phyloP scores from a whole-genome alignment of 2,113 vertebrate genomes.

The Cariama cristata region DNA sequence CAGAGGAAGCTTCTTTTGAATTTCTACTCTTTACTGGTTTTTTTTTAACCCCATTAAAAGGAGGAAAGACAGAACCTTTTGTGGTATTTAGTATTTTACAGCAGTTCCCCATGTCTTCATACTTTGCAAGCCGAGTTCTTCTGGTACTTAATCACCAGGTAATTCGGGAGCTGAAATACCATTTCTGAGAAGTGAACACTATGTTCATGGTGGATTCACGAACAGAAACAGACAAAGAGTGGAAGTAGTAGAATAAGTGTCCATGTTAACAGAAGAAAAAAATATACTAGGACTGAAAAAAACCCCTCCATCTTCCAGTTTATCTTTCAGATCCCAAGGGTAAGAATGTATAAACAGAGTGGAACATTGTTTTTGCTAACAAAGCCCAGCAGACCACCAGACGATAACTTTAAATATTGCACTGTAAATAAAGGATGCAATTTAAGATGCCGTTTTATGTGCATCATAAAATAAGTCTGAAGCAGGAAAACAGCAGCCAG shows the following conservation, averaged over 20 bases:
- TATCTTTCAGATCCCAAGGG: neutral
- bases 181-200: neutral
- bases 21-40: neutral
- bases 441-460: neutral
- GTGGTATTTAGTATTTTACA: neutral
- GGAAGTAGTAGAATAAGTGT: neutral
- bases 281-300: neutral
- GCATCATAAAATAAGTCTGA: neutral
- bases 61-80: neutral
- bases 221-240: neutral
- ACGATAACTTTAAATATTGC: neutral
- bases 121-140: neutral
- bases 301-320: neutral
- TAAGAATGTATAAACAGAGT: neutral
- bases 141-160: neutral
- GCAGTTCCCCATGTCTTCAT: neutral
- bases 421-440: slow-evolving; percentile 14
- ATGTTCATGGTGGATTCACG: neutral
- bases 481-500: neutral
- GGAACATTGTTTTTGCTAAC: neutral
- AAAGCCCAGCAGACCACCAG: slow-evolving; percentile 6
- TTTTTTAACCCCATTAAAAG: neutral
- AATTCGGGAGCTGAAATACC: neutral
- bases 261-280: neutral
- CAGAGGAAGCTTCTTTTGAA: neutral